Evolutionary conservation across 2,113 vertebrate genomes (phyloP).

Genomic region (Porphyrio hochstetteri): DNA sequence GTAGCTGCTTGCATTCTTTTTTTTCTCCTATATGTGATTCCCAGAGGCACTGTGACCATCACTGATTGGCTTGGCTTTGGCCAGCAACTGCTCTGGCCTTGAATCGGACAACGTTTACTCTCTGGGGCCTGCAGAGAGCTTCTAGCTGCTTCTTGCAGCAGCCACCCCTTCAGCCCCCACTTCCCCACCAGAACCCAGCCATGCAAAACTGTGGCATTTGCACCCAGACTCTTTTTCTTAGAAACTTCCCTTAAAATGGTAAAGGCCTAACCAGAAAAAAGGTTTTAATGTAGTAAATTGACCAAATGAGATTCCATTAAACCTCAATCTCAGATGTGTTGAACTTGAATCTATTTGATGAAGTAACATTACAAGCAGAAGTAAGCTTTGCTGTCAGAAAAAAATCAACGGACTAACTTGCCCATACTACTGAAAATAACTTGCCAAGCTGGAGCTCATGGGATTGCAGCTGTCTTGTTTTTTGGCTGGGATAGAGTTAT

Average conservation of each 20-base stretch:
- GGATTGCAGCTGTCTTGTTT: not conserved
- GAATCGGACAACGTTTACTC: too few relatives aligned
- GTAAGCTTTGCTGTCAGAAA: not conserved
- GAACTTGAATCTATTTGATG: not conserved
- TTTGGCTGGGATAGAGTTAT: too few relatives aligned
- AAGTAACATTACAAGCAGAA: not conserved
- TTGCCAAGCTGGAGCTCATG: not conserved
- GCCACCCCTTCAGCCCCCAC: too few relatives aligned
- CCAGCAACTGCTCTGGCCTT: too few relatives aligned
- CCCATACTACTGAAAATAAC: not conserved
- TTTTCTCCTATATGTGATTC: too few relatives aligned
- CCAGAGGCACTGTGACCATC: too few relatives aligned
- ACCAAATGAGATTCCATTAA: not conserved
- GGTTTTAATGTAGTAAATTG: not conserved
- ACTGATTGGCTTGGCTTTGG: too few relatives aligned
- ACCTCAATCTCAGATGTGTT: not conserved
- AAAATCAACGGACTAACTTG: not conserved
- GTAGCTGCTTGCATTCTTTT: too few relatives aligned
- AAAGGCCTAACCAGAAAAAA: not conserved
- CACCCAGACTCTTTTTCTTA: not conserved
- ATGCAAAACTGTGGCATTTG: not conserved
- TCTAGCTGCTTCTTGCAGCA: too few relatives aligned
- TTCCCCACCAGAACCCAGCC: too few relatives aligned
- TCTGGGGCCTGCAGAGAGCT: too few relatives aligned
- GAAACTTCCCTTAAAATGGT: not conserved